Evolutionary conservation across 2,113 vertebrate genomes (phyloP).

Genomic region (Gobio gobio): DNA sequence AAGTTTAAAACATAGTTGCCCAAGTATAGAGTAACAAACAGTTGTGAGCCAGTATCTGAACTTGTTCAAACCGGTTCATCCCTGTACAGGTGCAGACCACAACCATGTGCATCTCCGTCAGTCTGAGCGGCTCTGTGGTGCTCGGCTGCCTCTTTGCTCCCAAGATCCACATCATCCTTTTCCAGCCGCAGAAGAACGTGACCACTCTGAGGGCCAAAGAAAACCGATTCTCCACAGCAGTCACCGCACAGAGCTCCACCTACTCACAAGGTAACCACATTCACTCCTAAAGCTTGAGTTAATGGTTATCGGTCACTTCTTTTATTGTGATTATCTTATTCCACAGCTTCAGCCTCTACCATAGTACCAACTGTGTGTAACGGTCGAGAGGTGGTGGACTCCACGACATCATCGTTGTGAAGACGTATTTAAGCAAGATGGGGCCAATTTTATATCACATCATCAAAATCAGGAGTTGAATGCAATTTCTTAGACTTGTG

Average conservation of each 20-base stretch:
- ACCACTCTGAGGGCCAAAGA: conserved; percentile 85
- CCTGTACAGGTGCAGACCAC: conserved; percentile 94
- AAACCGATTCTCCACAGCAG: conserved; percentile 83
- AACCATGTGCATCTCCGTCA: conserved; percentile 98
- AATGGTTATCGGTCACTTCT: neutral
- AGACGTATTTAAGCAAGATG: conserved; percentile 5
- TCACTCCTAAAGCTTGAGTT: neutral
- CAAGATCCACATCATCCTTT: conserved; percentile 96
- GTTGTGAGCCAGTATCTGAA: neutral
- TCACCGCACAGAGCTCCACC: conserved; percentile 81
- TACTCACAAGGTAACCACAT: conserved; percentile 82
- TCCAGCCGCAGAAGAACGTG: conserved; percentile 98
- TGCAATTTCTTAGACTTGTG: conserved; percentile 3
- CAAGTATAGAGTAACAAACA: neutral
- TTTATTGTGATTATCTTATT: neutral
- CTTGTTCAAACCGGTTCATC: neutral
- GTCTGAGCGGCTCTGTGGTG: conserved; percentile 95
- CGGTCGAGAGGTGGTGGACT: conserved; percentile 94
- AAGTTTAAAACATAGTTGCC: neutral
- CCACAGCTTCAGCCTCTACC: conserved; percentile 82
- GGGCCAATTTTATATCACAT: neutral
- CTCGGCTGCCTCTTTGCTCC: conserved; percentile 95
- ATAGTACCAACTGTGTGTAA: conserved; percentile 95
- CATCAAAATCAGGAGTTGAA: neutral
- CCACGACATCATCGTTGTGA: conserved; percentile 96